Evolutionary conservation across 2,113 vertebrate genomes (phyloP).

Genomic region (Columba janthina): DNA sequence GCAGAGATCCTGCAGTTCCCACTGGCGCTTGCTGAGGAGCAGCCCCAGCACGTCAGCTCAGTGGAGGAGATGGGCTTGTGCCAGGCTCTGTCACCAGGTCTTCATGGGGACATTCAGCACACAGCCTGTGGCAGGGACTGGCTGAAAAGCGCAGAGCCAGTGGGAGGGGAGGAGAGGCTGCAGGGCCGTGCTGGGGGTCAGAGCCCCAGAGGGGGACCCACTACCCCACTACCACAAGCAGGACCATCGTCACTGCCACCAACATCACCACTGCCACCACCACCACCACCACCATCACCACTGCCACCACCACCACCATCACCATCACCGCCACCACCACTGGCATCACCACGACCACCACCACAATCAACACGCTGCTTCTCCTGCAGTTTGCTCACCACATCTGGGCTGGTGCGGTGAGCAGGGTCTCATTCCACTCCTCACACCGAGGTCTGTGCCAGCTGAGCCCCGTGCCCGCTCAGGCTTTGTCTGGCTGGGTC

Average conservation of each 20-base stretch:
- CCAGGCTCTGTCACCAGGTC: neutral
- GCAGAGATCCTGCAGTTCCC: accelerated
- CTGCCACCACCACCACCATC: accelerated
- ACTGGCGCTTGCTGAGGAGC: accelerated
- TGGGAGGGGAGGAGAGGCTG: neutral
- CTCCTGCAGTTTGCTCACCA: neutral
- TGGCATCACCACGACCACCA: accelerated
- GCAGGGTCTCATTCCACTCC: neutral
- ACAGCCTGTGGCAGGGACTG: too few relatives aligned
- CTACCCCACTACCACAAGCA: accelerated
- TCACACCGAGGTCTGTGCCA: accelerated
- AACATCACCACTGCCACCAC: accelerated
- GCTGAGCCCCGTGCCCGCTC: accelerated
- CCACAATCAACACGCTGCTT: accelerated
- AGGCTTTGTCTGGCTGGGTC: neutral
- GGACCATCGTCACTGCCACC: neutral
- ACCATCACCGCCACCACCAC: accelerated
- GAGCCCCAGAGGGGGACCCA: neutral
- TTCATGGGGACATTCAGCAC: neutral
- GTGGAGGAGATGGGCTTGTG: accelerated
- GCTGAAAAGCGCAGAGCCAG: neutral
- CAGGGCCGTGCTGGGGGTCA: accelerated
- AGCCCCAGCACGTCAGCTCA: accelerated
- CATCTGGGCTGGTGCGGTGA: neutral
- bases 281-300: accelerated